phyloP scores from a whole-genome alignment of 2,113 vertebrate genomes.

The Sorex fumeus region DNA sequence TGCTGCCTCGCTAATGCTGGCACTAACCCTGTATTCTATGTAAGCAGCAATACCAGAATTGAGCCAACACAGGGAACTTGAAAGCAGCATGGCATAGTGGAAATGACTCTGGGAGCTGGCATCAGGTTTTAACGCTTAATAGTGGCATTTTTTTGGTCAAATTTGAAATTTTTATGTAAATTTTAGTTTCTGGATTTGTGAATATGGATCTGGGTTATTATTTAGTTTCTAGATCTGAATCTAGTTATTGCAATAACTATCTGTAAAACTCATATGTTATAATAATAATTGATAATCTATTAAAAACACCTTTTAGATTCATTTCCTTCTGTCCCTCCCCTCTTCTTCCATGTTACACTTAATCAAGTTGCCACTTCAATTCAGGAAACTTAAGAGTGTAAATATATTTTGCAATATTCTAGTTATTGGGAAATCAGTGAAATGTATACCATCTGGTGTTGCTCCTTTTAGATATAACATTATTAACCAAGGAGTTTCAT shows the following conservation, averaged over 20 bases:
- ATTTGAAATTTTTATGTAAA: neutral
- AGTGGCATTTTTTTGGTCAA: neutral
- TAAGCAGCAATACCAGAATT: neutral
- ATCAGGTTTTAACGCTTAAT: neutral
- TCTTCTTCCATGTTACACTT: neutral
- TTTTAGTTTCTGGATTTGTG: neutral
- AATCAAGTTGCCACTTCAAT: neutral
- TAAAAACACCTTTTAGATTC: neutral
- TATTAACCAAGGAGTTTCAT: constrained; percentile 42
- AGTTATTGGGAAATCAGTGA: constrained; percentile 1
- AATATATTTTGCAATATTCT: constrained; percentile 35
- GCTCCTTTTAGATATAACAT: neutral
- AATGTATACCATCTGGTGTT: neutral
- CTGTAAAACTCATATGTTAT: neutral
- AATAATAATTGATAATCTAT: neutral
- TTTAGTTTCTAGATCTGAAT: too few relatives aligned
- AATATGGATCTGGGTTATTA: neutral
- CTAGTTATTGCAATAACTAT: too few relatives aligned
- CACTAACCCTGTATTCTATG: neutral
- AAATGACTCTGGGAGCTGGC: neutral
- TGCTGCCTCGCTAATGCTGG: neutral
- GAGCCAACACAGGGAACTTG: neutral
- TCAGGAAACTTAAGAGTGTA: constrained; percentile 5
- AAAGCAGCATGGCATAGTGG: neutral
- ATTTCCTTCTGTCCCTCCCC: neutral